Evolutionary conservation across 2,888 invertebrate species (phyloP).

Genomic region (Oscheius onirici): DNA sequence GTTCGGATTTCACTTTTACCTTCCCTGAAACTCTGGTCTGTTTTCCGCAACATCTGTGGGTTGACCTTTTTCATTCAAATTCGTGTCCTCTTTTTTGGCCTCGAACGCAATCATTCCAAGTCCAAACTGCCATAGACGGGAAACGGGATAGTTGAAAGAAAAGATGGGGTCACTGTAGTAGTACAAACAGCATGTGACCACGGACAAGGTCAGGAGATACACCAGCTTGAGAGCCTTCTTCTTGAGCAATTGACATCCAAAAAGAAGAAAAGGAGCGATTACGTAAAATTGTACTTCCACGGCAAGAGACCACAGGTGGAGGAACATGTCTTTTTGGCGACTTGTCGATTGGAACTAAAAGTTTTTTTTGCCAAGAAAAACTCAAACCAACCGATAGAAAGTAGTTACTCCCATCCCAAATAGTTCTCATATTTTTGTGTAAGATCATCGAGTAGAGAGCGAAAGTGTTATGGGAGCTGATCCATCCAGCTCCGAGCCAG

Average conservation of each 20-base stretch:
- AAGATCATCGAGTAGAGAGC: neutral
- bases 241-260: neutral
- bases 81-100: neutral
- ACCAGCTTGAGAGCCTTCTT: neutral
- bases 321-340: slow-evolving; percentile 10
- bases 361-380: no score
- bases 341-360: slow-evolving; percentile 12
- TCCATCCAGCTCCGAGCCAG: neutral
- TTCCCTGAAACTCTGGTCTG: no score
- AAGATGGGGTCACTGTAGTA: slow-evolving; percentile 5
- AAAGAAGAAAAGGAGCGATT: slow-evolving; percentile 3
- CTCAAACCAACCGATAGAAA: neutral
- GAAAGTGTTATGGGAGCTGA: neutral
- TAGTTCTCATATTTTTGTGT: slow-evolving; percentile 19
- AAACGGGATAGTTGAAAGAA: neutral
- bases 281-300: slow-evolving; percentile 25
- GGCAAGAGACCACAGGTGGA: slow-evolving; percentile 19
- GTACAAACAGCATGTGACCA: neutral
- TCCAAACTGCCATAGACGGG: slow-evolving; percentile 1
- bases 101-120: slow-evolving; percentile 10
- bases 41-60: no score
- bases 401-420: slow-evolving; percentile 20
- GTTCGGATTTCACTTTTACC: no score
- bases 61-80: no score
- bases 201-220: neutral